A percentile compares a stretch with the other conserved stretches of the same genome.
These are phyloP conservation scores for Muntiacus reevesi DNA, from an alignment of 2,113 vertebrate species.

Conservation along the genomic window DNA sequence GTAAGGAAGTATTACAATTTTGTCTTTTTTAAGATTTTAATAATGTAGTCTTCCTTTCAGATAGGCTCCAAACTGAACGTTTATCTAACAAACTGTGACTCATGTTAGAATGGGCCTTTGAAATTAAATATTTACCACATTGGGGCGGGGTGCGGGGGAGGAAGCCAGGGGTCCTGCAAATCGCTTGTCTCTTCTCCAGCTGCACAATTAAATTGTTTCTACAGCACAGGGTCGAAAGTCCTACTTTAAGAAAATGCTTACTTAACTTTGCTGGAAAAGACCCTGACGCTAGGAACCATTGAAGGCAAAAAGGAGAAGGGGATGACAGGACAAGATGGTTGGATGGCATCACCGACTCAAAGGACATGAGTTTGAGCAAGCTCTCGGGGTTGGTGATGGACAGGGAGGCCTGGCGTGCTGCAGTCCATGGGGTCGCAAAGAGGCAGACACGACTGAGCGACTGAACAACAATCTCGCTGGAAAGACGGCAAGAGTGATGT, in stretches of 20 bases:
- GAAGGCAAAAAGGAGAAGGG: too few species aligned
- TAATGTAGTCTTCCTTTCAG: background rate
- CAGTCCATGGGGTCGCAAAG: too few species aligned
- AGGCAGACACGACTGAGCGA: fast-evolving
- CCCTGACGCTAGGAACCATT: too few species aligned
- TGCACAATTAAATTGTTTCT: background rate
- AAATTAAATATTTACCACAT: background rate
- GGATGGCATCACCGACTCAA: too few species aligned
- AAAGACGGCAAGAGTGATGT: background rate
- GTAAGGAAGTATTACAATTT: background rate
- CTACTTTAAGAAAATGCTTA: background rate
- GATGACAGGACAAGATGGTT: too few species aligned
- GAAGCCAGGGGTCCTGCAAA: background rate
- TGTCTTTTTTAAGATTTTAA: background rate
- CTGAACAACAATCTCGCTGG: background rate
- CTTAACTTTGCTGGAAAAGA: background rate
- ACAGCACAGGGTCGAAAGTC: background rate
- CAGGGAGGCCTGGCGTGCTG: too few species aligned
- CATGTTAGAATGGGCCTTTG: background rate
- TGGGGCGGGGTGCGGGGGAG: fast-evolving
- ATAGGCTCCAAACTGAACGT: background rate
- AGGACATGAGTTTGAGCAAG: too few species aligned
- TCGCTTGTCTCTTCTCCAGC: too few species aligned
- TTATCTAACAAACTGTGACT: background rate
- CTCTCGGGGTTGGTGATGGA: too few species aligned